These are phyloP conservation scores for Phymanthus crucifer DNA, from an alignment of 92 coral and sea anemone species.

Conservation along the genomic window DNA sequence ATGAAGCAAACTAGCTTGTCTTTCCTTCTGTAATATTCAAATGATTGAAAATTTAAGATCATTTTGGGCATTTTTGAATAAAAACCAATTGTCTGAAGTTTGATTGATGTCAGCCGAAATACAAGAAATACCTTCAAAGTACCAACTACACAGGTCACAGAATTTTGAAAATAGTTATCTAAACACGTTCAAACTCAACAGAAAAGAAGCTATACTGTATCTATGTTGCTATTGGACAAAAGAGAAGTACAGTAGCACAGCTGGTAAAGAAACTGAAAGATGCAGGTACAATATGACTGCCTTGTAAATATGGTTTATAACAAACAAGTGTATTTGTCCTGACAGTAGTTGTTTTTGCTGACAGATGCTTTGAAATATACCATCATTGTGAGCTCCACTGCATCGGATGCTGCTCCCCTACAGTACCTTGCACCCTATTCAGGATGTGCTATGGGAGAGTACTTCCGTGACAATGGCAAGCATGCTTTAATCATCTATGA, in stretches of 20 bases:
- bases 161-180: too few species aligned
- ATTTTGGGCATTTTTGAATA: too few species aligned
- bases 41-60: too few species aligned
- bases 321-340: background rate
- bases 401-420: slow-evolving; percentile 99
- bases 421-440: slow-evolving; percentile 99
- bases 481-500: slow-evolving; percentile 99
- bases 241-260: slow-evolving; percentile 99
- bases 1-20: too few species aligned
- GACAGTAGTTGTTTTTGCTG: background rate
- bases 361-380: slow-evolving; percentile 98
- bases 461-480: slow-evolving; percentile 99
- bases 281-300: slow-evolving; percentile 92
- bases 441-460: slow-evolving; percentile 99
- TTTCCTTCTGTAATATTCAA: too few species aligned
- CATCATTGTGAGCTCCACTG: slow-evolving; percentile 97
- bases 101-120: too few species aligned
- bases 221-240: slow-evolving; percentile 99
- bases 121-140: too few species aligned
- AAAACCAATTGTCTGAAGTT: too few species aligned
- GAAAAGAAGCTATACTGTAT: slow-evolving; percentile 99
- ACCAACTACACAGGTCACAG: too few species aligned
- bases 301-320: background rate
- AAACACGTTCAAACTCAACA: slow-evolving; percentile 7
- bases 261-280: slow-evolving; percentile 86